phyloP scores from a whole-genome alignment of 2,888 invertebrate species.

The Diarsia mendica region DNA sequence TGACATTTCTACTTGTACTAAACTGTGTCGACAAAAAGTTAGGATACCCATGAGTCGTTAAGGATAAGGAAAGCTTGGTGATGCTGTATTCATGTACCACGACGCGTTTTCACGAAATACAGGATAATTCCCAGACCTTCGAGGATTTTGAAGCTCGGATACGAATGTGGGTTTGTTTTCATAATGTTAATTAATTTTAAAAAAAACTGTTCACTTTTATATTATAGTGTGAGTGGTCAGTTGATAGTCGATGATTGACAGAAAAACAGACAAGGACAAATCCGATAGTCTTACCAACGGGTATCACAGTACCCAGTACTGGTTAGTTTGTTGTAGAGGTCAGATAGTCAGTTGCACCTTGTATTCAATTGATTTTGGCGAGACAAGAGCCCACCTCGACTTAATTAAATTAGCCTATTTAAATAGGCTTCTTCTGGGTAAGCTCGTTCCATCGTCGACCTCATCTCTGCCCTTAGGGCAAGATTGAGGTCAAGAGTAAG shows the following conservation, averaged over 20 bases:
- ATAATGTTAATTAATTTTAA: not conserved
- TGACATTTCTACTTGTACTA: not conserved
- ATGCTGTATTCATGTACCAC: constrained; percentile 10
- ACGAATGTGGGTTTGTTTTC: constrained; percentile 12
- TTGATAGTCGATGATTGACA: not conserved
- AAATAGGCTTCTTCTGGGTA: too few species aligned
- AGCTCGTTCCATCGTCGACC: too few species aligned
- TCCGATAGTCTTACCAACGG: not conserved
- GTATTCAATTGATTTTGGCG: too few species aligned
- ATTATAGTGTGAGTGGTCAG: not conserved
- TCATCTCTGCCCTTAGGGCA: too few species aligned
- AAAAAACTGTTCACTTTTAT: not conserved
- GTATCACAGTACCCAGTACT: not conserved
- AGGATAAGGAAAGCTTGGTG: not conserved
- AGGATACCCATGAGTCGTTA: constrained; percentile 8
- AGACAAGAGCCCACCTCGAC: too few species aligned
- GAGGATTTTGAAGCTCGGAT: not conserved
- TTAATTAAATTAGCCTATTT: too few species aligned
- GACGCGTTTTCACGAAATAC: constrained; percentile 21
- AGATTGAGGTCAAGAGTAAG: too few species aligned
- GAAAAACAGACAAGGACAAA: not conserved
- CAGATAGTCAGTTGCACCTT: not conserved
- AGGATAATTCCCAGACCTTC: not conserved
- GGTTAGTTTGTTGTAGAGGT: not conserved
- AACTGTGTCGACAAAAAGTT: not conserved